Evolutionary conservation across 1,140 invertebrate genomes (phyloP), one percentile per base, ranked within the genome.

Genomic region (Trachymyrmex cornetzi): DNA sequence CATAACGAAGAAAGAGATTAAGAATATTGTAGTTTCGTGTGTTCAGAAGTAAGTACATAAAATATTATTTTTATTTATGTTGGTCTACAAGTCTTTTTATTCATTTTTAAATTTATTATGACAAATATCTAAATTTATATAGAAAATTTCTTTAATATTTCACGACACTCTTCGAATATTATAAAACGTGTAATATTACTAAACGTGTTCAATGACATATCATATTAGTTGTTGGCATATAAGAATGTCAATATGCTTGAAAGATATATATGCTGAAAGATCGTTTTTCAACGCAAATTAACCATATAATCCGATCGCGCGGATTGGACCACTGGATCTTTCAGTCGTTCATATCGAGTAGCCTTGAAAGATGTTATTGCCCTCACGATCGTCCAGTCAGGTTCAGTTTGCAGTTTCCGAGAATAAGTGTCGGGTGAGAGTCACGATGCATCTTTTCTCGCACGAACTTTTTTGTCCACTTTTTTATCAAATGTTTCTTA

Each of bases 281-380:
- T 59, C 38, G 16, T 63, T 22, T 77, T 57, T 77, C n/a, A 16
- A 61, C 14, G 22, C 14, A 38, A 69, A 81, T 81, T 71, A 81
- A 27, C 14, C 22, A n/a, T 11, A 44, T 44, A 27, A 81, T 71
- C 22, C n/a, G 34, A 81, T 59, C 38, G 53, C 16, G 4, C 38
- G 22, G 53, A 88, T 81, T 48, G 80, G 59, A 66, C 24, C 44
- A 61, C 27, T 34, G 4, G 11, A 53, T 61, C 30, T 34, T 77
- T 61, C n/a, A 24, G 50, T 64, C 55, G 86, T 86, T 86, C 71
- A 80, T 71, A 66, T 77, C 53, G 57, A 48, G 50, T 38, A 34
- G 75, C 89, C 89, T 90, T 90, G 89, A 64, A 3, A 77, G 64
- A 86, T 72, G 89, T 64, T 90, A 53, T 90, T 90, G 89, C 77